Evolutionary conservation across 2,888 invertebrate genomes (phyloP).

Genomic region (Pomacea canaliculata): DNA sequence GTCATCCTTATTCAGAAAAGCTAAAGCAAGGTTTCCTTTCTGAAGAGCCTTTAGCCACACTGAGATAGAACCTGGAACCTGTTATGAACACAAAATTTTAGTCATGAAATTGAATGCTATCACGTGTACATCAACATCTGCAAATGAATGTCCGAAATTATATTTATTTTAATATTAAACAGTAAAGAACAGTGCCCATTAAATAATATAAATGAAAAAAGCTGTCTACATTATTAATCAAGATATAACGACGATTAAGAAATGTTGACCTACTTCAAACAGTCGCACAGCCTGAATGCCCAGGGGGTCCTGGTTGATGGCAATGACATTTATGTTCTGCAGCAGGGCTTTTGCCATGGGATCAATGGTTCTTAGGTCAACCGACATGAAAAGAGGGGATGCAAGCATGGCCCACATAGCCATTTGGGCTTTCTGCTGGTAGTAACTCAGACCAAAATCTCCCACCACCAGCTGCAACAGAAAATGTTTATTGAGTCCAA

Average conservation of each 20-base stretch:
- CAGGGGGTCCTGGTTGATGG: conserved; percentile 91
- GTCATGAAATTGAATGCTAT: too few species aligned
- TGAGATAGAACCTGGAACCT: conserved; percentile 29
- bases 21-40: conserved; percentile 23
- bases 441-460: conserved; percentile 92
- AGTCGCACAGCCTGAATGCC: conserved; percentile 90
- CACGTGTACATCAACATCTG: too few species aligned
- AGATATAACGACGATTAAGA: too few species aligned
- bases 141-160: too few species aligned
- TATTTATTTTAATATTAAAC: too few species aligned
- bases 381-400: conserved; percentile 94
- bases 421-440: conserved; percentile 95
- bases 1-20: conserved; percentile 29
- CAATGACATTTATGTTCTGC: conserved; percentile 90
- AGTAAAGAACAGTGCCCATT: too few species aligned
- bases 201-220: too few species aligned
- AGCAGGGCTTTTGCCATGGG: conserved; percentile 93
- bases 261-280: conserved; percentile 43
- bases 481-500: neutral
- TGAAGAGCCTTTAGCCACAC: conserved; percentile 33
- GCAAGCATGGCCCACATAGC: conserved; percentile 95
- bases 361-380: conserved; percentile 87
- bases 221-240: too few species aligned
- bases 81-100: neutral
- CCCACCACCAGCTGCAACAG: conserved; percentile 86